A percentile compares a stretch with the other conserved stretches of the same genome.
Conservation (phyloP, 2,888 invertebrate genomes). For the Spodoptera exigua region DNA sequence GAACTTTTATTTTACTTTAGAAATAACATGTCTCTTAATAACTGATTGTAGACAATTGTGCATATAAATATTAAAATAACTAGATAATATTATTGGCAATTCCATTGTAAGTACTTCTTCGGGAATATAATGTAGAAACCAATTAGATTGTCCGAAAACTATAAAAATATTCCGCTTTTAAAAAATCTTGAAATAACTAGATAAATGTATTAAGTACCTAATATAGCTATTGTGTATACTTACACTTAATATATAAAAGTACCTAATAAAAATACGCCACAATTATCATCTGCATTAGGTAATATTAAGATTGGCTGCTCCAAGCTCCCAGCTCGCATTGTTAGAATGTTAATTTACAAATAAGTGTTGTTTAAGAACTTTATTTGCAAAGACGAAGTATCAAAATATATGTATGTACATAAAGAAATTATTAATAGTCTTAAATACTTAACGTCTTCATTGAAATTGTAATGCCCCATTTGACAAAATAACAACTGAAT, state of each 20-base stretch:
- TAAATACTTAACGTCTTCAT: no score
- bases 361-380: not conserved
- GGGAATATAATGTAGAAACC: slow-evolving; percentile 9
- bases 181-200: slow-evolving; percentile 25
- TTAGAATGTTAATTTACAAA: slow-evolving; percentile 13
- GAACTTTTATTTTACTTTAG: slow-evolving; percentile 37
- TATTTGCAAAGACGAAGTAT: no score
- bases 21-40: slow-evolving; percentile 18
- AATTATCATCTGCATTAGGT: not conserved
- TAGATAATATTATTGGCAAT: no score
- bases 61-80: not conserved
- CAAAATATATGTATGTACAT: no score
- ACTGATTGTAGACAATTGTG: slow-evolving; percentile 17
- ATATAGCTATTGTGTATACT: slow-evolving; percentile 10
- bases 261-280: slow-evolving; percentile 4
- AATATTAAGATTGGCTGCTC: not conserved
- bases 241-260: slow-evolving; percentile 5
- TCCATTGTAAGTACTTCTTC: not conserved
- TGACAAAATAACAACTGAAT: no score
- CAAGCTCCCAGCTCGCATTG: slow-evolving; percentile 25
- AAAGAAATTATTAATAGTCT: no score
- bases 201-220: slow-evolving; percentile 17
- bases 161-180: slow-evolving; percentile 13
- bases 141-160: slow-evolving; percentile 4
- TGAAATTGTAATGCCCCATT: no score